phyloP scores from a whole-genome alignment of 2,888 invertebrate genomes.

The Adela reaumurella region DNA sequence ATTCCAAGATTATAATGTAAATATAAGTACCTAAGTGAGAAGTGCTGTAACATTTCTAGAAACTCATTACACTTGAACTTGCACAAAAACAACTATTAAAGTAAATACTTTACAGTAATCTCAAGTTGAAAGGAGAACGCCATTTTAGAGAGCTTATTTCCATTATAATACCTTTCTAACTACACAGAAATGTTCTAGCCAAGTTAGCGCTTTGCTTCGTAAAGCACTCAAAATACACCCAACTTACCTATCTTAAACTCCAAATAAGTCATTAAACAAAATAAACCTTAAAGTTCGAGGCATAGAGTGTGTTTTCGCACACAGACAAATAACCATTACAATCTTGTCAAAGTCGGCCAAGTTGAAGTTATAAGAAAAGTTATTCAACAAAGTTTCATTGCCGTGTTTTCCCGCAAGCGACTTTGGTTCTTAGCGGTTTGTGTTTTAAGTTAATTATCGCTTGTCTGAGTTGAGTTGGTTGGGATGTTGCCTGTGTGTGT shows the following conservation, averaged over 20 bases:
- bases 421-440: slow-evolving; percentile 33
- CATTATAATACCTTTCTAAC: slow-evolving; percentile 59
- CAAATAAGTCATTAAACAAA: no score
- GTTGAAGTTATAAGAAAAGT: slow-evolving; percentile 58
- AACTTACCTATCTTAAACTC: neutral
- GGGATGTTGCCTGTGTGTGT: slow-evolving; percentile 27
- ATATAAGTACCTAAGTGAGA: no score
- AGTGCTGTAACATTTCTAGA: no score
- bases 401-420: slow-evolving; percentile 40
- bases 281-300: neutral
- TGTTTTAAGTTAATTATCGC: slow-evolving; percentile 39
- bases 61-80: no score
- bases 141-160: slow-evolving; percentile 58
- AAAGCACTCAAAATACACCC: slow-evolving; percentile 38
- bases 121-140: slow-evolving; percentile 26
- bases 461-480: slow-evolving; percentile 20
- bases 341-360: slow-evolving; percentile 51
- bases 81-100: no score
- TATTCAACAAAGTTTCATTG: slow-evolving; percentile 59
- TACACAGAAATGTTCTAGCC: slow-evolving; percentile 58
- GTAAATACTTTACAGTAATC: neutral
- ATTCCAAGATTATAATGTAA: no score
- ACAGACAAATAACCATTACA: slow-evolving; percentile 47
- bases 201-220: slow-evolving; percentile 58
- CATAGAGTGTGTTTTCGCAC: slow-evolving; percentile 28